Base-by-base conservation (phyloP, 2,113 vertebrate genomes). In the Calyptommatus sinebrachiatus region DNA sequence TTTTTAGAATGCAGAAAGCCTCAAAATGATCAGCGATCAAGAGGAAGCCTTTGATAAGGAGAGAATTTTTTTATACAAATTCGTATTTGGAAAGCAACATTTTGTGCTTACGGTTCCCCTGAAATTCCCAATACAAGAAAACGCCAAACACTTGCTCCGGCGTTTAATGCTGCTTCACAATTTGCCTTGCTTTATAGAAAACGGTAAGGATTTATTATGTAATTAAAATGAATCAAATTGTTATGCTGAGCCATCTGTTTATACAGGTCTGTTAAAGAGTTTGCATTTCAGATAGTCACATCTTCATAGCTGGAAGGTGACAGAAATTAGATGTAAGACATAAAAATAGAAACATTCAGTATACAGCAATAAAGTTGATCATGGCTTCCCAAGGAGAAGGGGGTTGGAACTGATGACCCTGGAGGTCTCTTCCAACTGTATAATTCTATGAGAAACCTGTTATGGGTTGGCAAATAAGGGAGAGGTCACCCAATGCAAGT, bases 111-210 rank as follows among this genome's bases (percentile, higher is more conserved):
- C 93, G 0, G 97, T 98, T 16, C 98, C 98, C 4, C 94, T 99
- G 57, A 91, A 88, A 83, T 97, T 99, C 84, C 97, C 97, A 9
- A 90, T 97, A 53, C 92, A 96, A 28, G 97, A 97, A 77, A 97
- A 97, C 76, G 89, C 95, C 83, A 96, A 80, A 87, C 96, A 99
- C 85, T 92, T 99, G 9, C 97, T 97, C 2, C 97, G 97, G 31
- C 95, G 97, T 8, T 91, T 99, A 41, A 96, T 99, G 96, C 92
- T 97, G 76, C 94, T 99, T 1, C 97, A 99, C 84, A 95, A 91
- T 84, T 94, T 99, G 61, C 98, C 98, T 0, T 98, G 97, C 86
- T 99, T 97, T 77, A 91, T 98, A 87, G 98, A 99, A 89, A 92
- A 95, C 31, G 98, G 98, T 99, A 90, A 95, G 92, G 67, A 29